A percentile compares a stretch with the other conserved stretches of the same genome.
Conservation (phyloP, 2,113 vertebrate species). For the Laterallus jamaicensis region DNA sequence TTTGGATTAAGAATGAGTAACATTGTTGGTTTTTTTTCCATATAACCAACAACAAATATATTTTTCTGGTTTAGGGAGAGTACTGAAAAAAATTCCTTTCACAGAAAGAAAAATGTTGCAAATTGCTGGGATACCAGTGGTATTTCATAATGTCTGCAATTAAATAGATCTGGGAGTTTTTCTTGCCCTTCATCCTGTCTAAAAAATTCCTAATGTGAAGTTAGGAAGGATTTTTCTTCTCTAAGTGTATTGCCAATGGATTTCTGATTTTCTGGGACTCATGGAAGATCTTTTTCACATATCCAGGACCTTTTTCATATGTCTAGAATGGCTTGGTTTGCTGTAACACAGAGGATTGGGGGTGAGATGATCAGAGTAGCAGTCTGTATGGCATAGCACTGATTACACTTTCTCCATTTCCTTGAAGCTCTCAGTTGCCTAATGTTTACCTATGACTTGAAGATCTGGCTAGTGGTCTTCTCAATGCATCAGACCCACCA, state of each 20-base stretch:
- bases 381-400: not conserved
- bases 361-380: not conserved
- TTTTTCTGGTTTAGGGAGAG: not conserved
- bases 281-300: not conserved
- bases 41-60: not conserved
- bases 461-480: not conserved
- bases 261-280: not conserved
- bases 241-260: not conserved
- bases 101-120: not conserved
- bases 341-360: not conserved
- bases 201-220: not conserved
- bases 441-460: not conserved
- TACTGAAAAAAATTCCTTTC: not conserved
- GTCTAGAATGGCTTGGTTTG: not conserved
- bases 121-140: constrained; percentile 34
- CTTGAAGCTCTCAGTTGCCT: not conserved
- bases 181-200: not conserved
- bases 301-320: not conserved
- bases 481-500: not conserved
- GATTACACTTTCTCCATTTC: not conserved
- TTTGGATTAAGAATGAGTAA: not conserved
- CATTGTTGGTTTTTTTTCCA: not conserved
- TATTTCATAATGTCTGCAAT: constrained; percentile 48
- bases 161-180: constrained; percentile 32
- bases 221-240: not conserved